Evolutionary conservation across 1,140 invertebrate species (phyloP).

Genomic region (Cyclargus thomasi): DNA sequence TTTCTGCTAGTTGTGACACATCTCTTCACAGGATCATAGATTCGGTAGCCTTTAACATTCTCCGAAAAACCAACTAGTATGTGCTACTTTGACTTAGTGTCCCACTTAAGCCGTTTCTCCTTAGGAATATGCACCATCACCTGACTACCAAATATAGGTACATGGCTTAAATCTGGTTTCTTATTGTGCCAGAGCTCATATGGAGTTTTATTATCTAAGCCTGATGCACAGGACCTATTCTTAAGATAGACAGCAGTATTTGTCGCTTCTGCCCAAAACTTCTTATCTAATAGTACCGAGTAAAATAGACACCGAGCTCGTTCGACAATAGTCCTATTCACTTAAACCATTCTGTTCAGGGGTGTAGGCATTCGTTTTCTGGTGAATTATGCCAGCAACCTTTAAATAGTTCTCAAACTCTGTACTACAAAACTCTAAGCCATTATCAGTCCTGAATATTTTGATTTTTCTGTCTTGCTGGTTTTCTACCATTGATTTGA

Average conservation of each 20-base stretch:
- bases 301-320: constrained; percentile 24
- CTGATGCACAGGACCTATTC: constrained; percentile 26
- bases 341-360: constrained; percentile 30
- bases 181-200: constrained; percentile 28
- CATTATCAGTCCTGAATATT: constrained; percentile 27
- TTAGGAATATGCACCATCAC: constrained; percentile 30
- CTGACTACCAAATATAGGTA: constrained; percentile 27
- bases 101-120: constrained; percentile 28
- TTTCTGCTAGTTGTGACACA: constrained; percentile 21
- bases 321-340: constrained; percentile 26
- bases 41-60: constrained; percentile 23
- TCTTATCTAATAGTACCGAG: constrained; percentile 18
- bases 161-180: constrained; percentile 30
- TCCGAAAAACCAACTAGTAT: constrained; percentile 31
- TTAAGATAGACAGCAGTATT: constrained; percentile 30
- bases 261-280: constrained; percentile 25
- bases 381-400: constrained; percentile 24
- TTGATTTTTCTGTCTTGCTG: constrained; percentile 26
- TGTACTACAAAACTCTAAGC: constrained; percentile 24
- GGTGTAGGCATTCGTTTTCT: constrained; percentile 25
- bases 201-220: constrained; percentile 27
- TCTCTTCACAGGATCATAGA: constrained; percentile 21
- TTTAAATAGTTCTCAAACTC: constrained; percentile 27
- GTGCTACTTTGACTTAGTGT: constrained; percentile 25
- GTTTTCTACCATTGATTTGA: constrained; percentile 25